phyloP scores from a whole-genome alignment of 37 sponge, comb jelly and placozoan genomes.

The Ephydatia muelleri region DNA sequence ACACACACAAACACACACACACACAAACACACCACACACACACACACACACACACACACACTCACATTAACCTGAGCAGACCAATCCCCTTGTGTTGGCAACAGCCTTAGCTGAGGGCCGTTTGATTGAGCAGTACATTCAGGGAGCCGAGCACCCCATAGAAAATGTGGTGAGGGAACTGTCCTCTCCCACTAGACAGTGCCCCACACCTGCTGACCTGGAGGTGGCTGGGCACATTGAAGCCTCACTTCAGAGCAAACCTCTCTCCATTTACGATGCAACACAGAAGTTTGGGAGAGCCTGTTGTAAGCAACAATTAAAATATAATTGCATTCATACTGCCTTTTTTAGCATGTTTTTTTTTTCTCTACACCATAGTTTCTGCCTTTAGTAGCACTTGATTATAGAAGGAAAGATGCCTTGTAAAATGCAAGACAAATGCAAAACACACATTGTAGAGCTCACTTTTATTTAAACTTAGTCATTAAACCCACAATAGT shows the following conservation, averaged over 20 bases:
- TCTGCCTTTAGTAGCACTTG: no score
- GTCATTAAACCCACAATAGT: no score
- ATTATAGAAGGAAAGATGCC: no score
- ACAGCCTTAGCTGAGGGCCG: constrained; percentile 9
- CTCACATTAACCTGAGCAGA: constrained; percentile 11
- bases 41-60: no score
- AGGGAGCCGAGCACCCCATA: not conserved
- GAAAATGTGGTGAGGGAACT: constrained; percentile 26
- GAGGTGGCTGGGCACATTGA: constrained; percentile 26
- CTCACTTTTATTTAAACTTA: no score
- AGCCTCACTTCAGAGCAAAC: constrained; percentile 12
- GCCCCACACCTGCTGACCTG: constrained; percentile 16
- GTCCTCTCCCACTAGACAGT: not conserved
- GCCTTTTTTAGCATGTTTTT: no score
- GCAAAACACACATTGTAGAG: no score
- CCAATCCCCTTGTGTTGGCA: constrained; percentile 8
- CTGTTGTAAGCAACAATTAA: constrained; percentile 73
- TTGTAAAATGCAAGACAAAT: no score
- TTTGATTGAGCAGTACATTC: constrained; percentile 36
- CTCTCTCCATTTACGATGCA: constrained; percentile 17
- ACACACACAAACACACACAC: no score
- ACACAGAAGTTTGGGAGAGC: constrained; percentile 47
- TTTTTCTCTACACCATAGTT: no score
- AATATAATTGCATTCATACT: no score
- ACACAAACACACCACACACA: no score